These are phyloP conservation scores for Eubucco bourcierii DNA, from an alignment of 2,113 vertebrate genomes.

Conservation along the genomic window DNA sequence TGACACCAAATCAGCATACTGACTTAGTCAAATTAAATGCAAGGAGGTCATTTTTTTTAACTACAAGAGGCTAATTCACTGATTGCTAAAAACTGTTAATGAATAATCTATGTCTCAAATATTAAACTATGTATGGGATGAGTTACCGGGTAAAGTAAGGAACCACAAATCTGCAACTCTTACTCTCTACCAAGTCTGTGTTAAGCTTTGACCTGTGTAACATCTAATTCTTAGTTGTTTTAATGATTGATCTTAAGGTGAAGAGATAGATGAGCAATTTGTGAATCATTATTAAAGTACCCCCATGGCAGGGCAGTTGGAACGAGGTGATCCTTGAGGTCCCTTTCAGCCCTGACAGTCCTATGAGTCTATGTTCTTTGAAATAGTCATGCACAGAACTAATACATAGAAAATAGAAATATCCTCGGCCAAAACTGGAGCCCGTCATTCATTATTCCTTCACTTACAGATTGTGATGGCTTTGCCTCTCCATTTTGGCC, in stretches of 20 bases:
- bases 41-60: constrained; percentile 54
- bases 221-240: background rate
- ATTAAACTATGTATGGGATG: constrained; percentile 3
- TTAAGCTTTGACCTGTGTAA: background rate
- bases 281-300: background rate
- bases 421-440: background rate
- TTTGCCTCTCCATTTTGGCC: background rate
- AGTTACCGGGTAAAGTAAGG: constrained; percentile 11
- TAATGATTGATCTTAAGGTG: background rate
- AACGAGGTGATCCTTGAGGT: no score
- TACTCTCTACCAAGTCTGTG: background rate
- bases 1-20: background rate
- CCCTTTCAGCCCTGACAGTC: no score
- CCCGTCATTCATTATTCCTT: background rate
- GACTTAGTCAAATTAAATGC: constrained; percentile 27
- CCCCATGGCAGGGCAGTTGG: no score
- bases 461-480: background rate
- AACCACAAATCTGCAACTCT: background rate
- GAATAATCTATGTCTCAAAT: constrained; percentile 57
- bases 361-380: no score
- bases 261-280: background rate
- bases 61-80: constrained; percentile 52
- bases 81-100: constrained; percentile 54
- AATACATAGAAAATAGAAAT: background rate
- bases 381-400: background rate